Base-by-base conservation (phyloP, 2,113 vertebrate species). In the Sardina pilchardus region DNA sequence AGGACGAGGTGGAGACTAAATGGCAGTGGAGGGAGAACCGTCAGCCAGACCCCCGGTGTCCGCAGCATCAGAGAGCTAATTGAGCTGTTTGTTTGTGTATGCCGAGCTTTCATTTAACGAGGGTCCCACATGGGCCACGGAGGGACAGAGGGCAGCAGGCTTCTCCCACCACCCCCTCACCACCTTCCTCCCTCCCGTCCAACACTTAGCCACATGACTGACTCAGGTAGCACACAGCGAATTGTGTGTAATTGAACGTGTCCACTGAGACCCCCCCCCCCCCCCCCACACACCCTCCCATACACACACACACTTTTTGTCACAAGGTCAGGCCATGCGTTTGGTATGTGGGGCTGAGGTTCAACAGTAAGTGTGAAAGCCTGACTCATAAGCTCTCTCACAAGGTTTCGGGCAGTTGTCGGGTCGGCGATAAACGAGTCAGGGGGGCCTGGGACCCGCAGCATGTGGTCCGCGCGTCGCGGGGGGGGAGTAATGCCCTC, bases 311-410 rank as follows among this genome's bases (percentile, higher is more conserved):
- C 39, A 42, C 63, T 71, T 34, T 86, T 86, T 87, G 91, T 92
- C 90, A 85, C 84, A 91, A 93, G 92, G 90, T 92, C 88, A 85
- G 87, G 84, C 89, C 89, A 86, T 86, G 53, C 82, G 83, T 44
- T 83, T 67, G 83, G 84, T 24, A 82, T 83, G 87, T 86, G 78
- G 56, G 47, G 88, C 86, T 88, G 86, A 87, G 89, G 89, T 88
- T 89, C 83, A 88, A 85, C 90, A 85, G 89, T 90, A 92, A 91
- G 91, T 90, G 92, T 91, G 89, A 92, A 92, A 90, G 90, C 85
- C 88, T 81, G 90, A 89, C 82, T 75, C 81, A 24, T 91, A 89
- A 91, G 90, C 87, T 89, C 88, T 88, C 88, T 91, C 92, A 91
- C 91, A 87, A 88, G 92, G 89, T 84, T 90, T 85, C 89, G 84